phyloP scores from a whole-genome alignment of 2,113 vertebrate genomes.

The Poecilia latipinna region DNA sequence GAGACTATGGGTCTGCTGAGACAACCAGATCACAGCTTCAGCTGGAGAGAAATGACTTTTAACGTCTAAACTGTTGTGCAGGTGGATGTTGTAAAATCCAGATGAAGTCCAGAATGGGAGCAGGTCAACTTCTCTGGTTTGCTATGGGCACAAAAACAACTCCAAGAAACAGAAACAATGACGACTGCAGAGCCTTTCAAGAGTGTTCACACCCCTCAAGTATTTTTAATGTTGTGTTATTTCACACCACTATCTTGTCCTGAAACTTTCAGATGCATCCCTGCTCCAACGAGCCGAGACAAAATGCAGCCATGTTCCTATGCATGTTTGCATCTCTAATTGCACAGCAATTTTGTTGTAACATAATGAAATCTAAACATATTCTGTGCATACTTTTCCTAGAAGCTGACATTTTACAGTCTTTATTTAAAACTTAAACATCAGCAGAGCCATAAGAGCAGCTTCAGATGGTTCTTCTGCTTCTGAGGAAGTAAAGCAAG shows the following conservation, averaged over 20 bases:
- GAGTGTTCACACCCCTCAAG: neutral
- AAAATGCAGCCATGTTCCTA: too few relatives aligned
- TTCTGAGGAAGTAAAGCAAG: neutral
- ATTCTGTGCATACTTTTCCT: neutral
- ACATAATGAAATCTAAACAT: neutral
- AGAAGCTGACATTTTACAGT: neutral
- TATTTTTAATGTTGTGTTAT: too few relatives aligned
- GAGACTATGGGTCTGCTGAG: slow-evolving; percentile 19
- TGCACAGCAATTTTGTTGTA: neutral
- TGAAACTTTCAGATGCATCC: too few relatives aligned
- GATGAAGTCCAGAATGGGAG: neutral
- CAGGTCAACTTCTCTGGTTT: neutral
- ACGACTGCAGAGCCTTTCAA: neutral
- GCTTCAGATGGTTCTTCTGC: neutral
- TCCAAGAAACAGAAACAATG: neutral
- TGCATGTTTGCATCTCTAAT: neutral
- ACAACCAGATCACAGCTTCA: slow-evolving; percentile 15
- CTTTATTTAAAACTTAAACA: neutral
- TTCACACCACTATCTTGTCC: too few relatives aligned
- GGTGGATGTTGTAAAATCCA: slow-evolving; percentile 1
- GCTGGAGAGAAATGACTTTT: slow-evolving; percentile 1
- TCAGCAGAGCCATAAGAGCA: too few relatives aligned
- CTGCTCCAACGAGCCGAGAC: too few relatives aligned
- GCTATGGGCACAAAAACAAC: neutral
- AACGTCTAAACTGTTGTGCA: neutral